These are phyloP conservation scores for Sebastes diploproa DNA, from an alignment of 2,797 vertebrate genomes.

Conservation along the genomic window DNA sequence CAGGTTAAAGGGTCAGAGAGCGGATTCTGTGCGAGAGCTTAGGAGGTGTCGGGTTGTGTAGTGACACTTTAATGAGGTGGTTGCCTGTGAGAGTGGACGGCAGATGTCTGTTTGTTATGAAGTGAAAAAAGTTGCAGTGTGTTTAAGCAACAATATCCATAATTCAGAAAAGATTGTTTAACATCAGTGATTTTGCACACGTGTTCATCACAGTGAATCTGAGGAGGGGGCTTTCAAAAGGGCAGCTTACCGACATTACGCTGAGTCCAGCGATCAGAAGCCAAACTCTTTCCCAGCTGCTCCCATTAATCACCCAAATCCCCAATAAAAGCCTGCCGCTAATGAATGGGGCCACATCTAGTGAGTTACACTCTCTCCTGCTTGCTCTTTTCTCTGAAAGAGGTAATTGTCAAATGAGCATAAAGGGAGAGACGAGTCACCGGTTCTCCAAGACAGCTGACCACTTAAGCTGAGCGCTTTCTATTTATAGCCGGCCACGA, in stretches of 20 bases:
- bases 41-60: conserved; percentile 13
- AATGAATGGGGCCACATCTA: conserved; percentile 53
- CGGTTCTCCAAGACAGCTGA: conserved; percentile 35
- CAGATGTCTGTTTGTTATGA: background rate
- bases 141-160: background rate
- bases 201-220: background rate
- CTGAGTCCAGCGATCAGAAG: conserved; percentile 49
- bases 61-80: conserved; percentile 24
- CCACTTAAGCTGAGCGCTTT: conserved; percentile 30
- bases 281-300: conserved; percentile 63
- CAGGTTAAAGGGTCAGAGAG: conserved; percentile 48
- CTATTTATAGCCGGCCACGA: conserved; percentile 21
- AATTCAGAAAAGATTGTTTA: background rate
- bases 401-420: conserved; percentile 26
- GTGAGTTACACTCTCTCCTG: conserved; percentile 33
- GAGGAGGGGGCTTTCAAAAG: conserved; percentile 19
- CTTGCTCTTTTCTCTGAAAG: conserved; percentile 26
- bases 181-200: conserved; percentile 7
- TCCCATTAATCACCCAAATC: conserved; percentile 66
- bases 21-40: conserved; percentile 10
- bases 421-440: conserved; percentile 19
- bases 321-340: conserved; percentile 62
- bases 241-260: conserved; percentile 41
- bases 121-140: background rate
- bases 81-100: background rate